phyloP scores from a whole-genome alignment of 2,113 vertebrate species.

The Takifugu bimaculatus region DNA sequence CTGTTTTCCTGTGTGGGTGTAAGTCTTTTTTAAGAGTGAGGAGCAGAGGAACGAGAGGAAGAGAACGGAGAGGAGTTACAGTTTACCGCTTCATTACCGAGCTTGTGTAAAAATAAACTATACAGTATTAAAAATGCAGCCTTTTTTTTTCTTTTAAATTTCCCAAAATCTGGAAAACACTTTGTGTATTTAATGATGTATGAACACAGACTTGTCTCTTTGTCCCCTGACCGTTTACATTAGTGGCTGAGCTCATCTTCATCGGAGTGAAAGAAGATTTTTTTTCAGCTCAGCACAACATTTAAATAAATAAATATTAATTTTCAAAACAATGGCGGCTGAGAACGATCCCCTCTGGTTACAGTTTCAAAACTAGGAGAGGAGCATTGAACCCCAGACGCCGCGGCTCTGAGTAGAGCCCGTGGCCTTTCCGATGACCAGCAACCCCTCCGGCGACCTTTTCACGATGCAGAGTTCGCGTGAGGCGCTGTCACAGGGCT shows the following conservation, averaged over 20 bases:
- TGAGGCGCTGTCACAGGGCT: neutral
- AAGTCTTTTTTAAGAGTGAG: slow-evolving; percentile 55
- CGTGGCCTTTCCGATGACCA: slow-evolving; percentile 42
- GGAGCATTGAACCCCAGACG: slow-evolving; percentile 32
- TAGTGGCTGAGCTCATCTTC: slow-evolving; percentile 37
- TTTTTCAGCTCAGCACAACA: slow-evolving; percentile 49
- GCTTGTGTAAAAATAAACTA: slow-evolving; percentile 47
- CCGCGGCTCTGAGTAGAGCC: slow-evolving; percentile 16
- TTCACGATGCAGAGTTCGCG: slow-evolving; percentile 32
- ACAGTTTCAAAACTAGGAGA: slow-evolving; percentile 43
- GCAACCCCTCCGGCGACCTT: slow-evolving; percentile 44
- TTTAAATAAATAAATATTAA: neutral
- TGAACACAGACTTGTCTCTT: neutral
- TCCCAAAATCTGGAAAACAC: neutral
- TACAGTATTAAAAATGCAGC: slow-evolving; percentile 15
- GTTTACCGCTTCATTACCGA: slow-evolving; percentile 41
- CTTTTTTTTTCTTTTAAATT: slow-evolving; percentile 12
- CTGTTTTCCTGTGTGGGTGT: slow-evolving; percentile 64
- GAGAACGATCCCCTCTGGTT: slow-evolving; percentile 56
- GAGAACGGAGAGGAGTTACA: slow-evolving; percentile 33
- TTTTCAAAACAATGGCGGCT: slow-evolving; percentile 28
- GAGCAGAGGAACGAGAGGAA: slow-evolving; percentile 42
- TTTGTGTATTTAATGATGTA: neutral
- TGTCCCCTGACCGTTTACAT: slow-evolving; percentile 24
- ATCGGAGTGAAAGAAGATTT: slow-evolving; percentile 44